Evolutionary conservation across 2,888 invertebrate species (phyloP), one percentile per base, ranked within the genome.

Genomic region (Scotopteryx bipunctaria): DNA sequence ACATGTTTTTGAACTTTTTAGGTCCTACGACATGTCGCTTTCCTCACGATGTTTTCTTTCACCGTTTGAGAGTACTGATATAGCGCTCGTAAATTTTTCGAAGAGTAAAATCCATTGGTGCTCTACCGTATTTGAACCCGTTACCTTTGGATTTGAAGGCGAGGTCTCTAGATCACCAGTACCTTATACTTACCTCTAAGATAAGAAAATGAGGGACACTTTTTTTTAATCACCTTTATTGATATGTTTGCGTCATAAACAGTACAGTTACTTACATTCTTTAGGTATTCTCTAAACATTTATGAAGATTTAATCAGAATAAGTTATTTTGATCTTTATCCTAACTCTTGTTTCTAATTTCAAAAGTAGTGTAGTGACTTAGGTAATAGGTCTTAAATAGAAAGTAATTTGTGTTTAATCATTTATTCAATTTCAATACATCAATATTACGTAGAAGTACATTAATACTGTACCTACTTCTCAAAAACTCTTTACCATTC

Each of bases 231-330:
- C 46, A 60, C 49, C 29, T 52, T 61, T 58, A 59, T 59, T 64
- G 64, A 66, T 66, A 66, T 64, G 65, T 61, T 55, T 47, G 49
- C 50, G 57, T 55, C 60, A 56, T 57, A 55, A 53, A 59, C 55
- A 54, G 46, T 59, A 62, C 56, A 51, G 54, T 47, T n/a, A n/a
- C n/a, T 47, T 51, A 56, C 14, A 50, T 56, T 25, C 29, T 45
- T 51, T 56, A n/a, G n/a, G n/a, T n/a, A 54, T 23, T 29, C 29
- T 42, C 45, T 56, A 52, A 55, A 55, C 42, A 50, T 38, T 36
- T 36, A 36, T 11, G 11, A 47, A 16, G 9, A 23, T 9, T 31
- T 8, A 36, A 23, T 25, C n/a, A 8, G 5, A 11, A 17, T 1
- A 9, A 17, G 5, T 40, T 33, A 13, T 17, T 35, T 17, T 41